phyloP scores from a whole-genome alignment of 2,888 invertebrate genomes.

The Andrena fulva region DNA sequence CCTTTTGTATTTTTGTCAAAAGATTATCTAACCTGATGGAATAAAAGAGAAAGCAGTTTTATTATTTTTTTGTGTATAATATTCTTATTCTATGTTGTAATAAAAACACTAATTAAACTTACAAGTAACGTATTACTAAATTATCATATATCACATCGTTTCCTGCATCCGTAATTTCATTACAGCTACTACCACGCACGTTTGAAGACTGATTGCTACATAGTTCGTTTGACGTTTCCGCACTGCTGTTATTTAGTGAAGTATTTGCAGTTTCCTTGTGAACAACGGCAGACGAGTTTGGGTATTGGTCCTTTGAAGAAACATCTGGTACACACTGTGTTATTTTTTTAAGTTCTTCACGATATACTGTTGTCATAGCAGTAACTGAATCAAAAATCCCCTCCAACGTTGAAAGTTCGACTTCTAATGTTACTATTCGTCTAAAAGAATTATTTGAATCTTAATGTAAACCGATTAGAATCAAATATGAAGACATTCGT shows the following conservation, averaged over 20 bases:
- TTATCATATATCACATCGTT: slow-evolving; percentile 73
- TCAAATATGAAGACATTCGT: not conserved
- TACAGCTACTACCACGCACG: not conserved
- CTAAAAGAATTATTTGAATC: slow-evolving; percentile 56
- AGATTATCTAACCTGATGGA: slow-evolving; percentile 68
- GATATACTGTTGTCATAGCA: slow-evolving; percentile 58
- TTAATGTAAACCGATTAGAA: slow-evolving; percentile 6
- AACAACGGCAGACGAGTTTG: not conserved
- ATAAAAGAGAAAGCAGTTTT: slow-evolving; percentile 14
- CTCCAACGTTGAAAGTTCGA: slow-evolving; percentile 66
- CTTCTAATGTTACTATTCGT: slow-evolving; percentile 63
- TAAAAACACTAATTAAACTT: slow-evolving; percentile 51
- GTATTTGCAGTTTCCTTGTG: not conserved
- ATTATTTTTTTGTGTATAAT: not conserved
- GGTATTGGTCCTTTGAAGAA: not conserved
- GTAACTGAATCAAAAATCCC: slow-evolving; percentile 70
- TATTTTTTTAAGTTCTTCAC: slow-evolving; percentile 48
- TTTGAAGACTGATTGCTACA: slow-evolving; percentile 5
- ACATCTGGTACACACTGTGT: not conserved
- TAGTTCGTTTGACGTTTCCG: slow-evolving; percentile 14
- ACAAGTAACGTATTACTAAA: slow-evolving; percentile 75
- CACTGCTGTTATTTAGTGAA: not conserved
- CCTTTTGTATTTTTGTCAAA: slow-evolving; percentile 59
- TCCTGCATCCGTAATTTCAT: slow-evolving; percentile 13
- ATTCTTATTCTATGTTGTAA: not conserved